Conservation (phyloP, 1,140 invertebrate genomes). For the Dinoponera quadriceps region DNA sequence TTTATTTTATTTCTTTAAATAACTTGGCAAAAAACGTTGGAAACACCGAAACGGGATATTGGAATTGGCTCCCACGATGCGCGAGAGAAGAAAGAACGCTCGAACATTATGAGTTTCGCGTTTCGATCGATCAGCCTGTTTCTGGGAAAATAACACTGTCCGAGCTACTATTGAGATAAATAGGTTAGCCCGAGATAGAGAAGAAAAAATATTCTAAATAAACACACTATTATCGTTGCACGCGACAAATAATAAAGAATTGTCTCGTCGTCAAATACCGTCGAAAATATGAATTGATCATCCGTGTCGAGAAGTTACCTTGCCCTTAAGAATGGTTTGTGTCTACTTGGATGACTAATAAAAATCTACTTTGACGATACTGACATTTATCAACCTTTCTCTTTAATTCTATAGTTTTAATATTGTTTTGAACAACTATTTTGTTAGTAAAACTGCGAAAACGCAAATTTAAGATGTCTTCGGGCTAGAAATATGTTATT, state of each 20-base stretch:
- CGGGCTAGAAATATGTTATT: too few species aligned
- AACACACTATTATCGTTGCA: not conserved
- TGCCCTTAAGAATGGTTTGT: too few species aligned
- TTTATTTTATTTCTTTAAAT: slow-evolving; percentile 4
- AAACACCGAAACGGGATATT: slow-evolving; percentile 6
- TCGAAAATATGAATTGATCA: too few species aligned
- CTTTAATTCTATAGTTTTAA: too few species aligned
- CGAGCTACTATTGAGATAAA: not conserved
- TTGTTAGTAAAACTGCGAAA: too few species aligned
- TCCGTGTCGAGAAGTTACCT: too few species aligned
- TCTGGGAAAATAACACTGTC: slow-evolving; percentile 37
- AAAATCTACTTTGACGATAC: too few species aligned
- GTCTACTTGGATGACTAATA: too few species aligned
- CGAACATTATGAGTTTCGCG: slow-evolving; percentile 15
- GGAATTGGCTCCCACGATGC: not conserved
- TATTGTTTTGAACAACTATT: too few species aligned
- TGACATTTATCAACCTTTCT: too few species aligned
- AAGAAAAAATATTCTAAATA: not conserved
- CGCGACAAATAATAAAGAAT: not conserved
- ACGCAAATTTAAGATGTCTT: too few species aligned
- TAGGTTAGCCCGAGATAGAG: not conserved
- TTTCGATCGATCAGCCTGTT: slow-evolving; percentile 36
- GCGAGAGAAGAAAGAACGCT: not conserved
- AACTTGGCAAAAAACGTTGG: not conserved
- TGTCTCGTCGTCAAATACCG: too few species aligned